phyloP scores from a whole-genome alignment of 2,113 vertebrate species.

The Nerophis ophidion region DNA sequence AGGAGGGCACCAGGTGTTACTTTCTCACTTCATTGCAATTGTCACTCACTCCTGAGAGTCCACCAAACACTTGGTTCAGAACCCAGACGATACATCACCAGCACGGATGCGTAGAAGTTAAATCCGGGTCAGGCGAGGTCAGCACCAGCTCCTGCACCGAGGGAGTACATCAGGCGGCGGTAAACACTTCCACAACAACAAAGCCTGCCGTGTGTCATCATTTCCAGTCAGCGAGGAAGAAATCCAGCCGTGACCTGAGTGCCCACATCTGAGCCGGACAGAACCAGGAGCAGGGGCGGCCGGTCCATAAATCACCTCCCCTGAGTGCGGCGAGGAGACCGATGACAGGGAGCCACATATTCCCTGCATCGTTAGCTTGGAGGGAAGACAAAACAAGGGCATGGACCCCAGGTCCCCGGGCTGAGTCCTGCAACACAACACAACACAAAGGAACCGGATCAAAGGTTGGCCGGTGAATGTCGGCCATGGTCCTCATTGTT shows the following conservation, averaged over 20 bases:
- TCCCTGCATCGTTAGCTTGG: conserved; percentile 56
- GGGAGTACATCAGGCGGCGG: conserved; percentile 53
- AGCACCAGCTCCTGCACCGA: conserved; percentile 64
- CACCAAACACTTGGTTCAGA: too few relatives aligned
- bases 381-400: conserved; percentile 40
- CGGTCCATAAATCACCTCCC: conserved; percentile 72
- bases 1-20: conserved; percentile 80
- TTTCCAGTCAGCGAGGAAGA: conserved; percentile 63
- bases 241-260: conserved; percentile 67
- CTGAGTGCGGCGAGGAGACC: conserved; percentile 44
- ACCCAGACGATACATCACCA: conserved; percentile 40
- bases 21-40: conserved; percentile 92
- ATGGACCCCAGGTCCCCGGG: conserved; percentile 20
- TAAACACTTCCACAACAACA: conserved; percentile 49
- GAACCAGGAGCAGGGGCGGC: conserved; percentile 23
- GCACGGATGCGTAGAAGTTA: conserved; percentile 67
- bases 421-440: conserved; percentile 37
- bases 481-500: conserved; percentile 11
- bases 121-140: conserved; percentile 76
- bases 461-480: conserved; percentile 23
- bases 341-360: conserved; percentile 42
- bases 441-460: conserved; percentile 38
- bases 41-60: conserved; percentile 83
- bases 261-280: conserved; percentile 57
- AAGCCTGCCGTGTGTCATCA: conserved; percentile 68